Evolutionary conservation across 2,888 invertebrate genomes (phyloP).

Genomic region (Stenchaetothrips biformis): DNA sequence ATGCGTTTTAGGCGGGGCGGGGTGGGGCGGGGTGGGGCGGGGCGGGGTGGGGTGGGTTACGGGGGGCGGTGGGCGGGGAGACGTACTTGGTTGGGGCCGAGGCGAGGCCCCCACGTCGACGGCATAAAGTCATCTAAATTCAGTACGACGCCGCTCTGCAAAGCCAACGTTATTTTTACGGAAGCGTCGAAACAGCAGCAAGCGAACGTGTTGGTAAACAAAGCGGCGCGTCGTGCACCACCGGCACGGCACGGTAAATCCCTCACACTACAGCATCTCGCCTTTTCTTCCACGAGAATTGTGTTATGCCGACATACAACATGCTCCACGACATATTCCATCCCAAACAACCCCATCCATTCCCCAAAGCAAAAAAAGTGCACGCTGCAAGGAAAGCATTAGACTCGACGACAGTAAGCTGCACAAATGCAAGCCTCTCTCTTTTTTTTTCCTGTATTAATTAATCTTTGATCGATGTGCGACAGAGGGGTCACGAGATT

Average conservation of each 20-base stretch:
- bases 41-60: not conserved
- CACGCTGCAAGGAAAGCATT: too few relatives aligned
- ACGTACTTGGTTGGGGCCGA: not conserved
- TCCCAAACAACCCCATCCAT: too few relatives aligned
- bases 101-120: not conserved
- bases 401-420: too few relatives aligned
- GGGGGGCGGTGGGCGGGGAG: not conserved
- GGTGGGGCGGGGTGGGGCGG: not conserved
- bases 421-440: too few relatives aligned
- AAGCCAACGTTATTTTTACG: slow-evolving; percentile 5
- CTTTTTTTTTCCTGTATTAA: too few relatives aligned
- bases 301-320: too few relatives aligned
- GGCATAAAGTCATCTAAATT: slow-evolving; percentile 9
- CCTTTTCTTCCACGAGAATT: too few relatives aligned
- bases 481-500: too few relatives aligned
- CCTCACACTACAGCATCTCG: not conserved
- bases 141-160: not conserved
- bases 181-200: not conserved
- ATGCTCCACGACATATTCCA: too few relatives aligned
- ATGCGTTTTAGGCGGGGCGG: not conserved
- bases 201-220: not conserved
- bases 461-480: too few relatives aligned
- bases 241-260: not conserved
- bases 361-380: too few relatives aligned
- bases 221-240: not conserved